Base-by-base conservation (phyloP, 2,888 invertebrate species). In the Agrotis puta region DNA sequence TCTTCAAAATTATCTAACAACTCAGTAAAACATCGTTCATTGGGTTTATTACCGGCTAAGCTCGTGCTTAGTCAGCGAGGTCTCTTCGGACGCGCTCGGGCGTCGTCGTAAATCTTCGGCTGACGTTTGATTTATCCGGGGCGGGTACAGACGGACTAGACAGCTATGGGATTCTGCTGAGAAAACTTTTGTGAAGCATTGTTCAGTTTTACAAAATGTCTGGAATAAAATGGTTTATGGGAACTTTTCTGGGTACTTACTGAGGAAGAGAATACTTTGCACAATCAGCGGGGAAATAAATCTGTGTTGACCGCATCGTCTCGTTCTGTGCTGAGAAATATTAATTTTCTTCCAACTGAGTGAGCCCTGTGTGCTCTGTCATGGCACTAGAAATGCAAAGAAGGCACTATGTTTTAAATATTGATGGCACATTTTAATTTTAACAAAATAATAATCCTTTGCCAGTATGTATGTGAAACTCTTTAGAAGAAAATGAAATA, bases 91-190 rank as follows among this genome's bases (percentile, higher is more conserved):
- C 74, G 77, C 65, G 81, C 65, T 74, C 85, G 81, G 74, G 58
- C 64, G 73, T 64, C 63, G 79, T 81, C 85, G 90, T 90, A 88
- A 89, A 89, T 88, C 87, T 87, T 82, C 69, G 72, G 65, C 53
- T 76, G 87, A 79, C 86, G 68, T 84, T 85, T 87, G 88, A 89
- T 89, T 88, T 87, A 87, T 87, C 85, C 82, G 82, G 76, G 82
- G 76, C 78, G 81, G 85, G 61, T 51, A 63, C 65, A 65, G 79
- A 70, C 73, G 51, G 48, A 69, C 64, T 57, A 70, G 76, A 82
- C 82, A 79, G 71, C 66, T 65, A 81, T 63, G 64, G 69, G 65
- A 84, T 73, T 74, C 57, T 83, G 75, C 79, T 71, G 74, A 81
- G 71, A 71, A 81, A 64, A 68, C 64, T 54, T 83, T 80, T 70